These are phyloP conservation scores for Sphecodes monilicornis DNA, from an alignment of 2,888 invertebrate species.

Conservation along the genomic window DNA sequence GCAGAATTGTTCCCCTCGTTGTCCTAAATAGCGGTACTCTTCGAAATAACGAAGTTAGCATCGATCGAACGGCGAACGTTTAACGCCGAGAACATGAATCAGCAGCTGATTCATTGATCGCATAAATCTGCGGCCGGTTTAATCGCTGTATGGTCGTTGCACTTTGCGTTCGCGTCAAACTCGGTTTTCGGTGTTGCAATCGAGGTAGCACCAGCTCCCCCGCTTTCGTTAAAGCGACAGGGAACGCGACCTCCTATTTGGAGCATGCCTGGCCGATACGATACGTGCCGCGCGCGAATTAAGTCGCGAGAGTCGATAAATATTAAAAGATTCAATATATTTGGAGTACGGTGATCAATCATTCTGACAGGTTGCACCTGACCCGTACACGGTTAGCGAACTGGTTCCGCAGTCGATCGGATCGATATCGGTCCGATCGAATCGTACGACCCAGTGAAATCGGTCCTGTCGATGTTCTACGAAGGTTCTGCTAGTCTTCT, in stretches of 20 bases:
- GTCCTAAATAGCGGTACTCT: not conserved
- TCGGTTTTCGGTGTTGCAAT: conserved; percentile 59
- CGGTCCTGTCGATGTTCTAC: not conserved
- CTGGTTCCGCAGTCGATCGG: conserved; percentile 3
- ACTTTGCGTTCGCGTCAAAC: conserved; percentile 34
- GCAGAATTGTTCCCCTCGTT: not conserved
- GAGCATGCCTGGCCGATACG: not conserved
- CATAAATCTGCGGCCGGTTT: conserved; percentile 20
- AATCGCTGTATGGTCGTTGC: conserved; percentile 42
- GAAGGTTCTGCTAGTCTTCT: not conserved
- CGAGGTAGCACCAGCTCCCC: conserved; percentile 41
- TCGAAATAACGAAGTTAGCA: not conserved
- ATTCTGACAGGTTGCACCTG: conserved; percentile 2
- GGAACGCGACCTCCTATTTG: conserved; percentile 21
- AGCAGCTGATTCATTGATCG: conserved; percentile 52
- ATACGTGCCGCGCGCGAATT: not conserved
- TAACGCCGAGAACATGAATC: conserved; percentile 35
- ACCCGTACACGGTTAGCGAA: too few relatives aligned
- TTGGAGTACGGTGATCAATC: conserved; percentile 23
- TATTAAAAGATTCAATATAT: conserved; percentile 26
- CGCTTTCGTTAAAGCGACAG: conserved; percentile 21
- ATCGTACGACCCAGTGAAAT: not conserved
- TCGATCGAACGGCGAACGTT: conserved; percentile 15
- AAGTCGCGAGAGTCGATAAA: conserved; percentile 19
- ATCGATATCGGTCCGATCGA: conserved; percentile 1